Percentiles rank a stretch among this genome's conserved stretches.
Conservation (phyloP, 2,113 vertebrate genomes). For the Zapus hudsonius region DNA sequence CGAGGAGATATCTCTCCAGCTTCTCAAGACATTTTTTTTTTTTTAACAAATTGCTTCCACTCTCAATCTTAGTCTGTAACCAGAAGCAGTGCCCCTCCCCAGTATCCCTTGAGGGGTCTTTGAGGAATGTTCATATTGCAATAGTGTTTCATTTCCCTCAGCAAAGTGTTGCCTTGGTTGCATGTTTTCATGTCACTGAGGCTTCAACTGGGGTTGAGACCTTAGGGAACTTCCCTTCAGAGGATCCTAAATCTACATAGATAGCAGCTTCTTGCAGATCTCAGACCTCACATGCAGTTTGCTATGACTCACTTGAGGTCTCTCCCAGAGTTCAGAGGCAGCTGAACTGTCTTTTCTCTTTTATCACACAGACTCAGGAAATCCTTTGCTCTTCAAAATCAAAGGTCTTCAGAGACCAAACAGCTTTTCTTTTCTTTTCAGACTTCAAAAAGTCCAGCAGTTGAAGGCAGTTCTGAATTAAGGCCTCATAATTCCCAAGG, state of each 20-base stretch:
- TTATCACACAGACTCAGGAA: not conserved
- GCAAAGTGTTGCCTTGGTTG: not conserved
- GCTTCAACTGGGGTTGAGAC: not conserved
- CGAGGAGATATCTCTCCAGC: too few relatives aligned
- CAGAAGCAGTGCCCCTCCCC: not conserved
- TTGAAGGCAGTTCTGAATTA: slow-evolving; percentile 46
- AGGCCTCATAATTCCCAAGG: slow-evolving; percentile 36
- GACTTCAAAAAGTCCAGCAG: slow-evolving; percentile 26
- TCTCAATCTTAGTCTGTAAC: not conserved
- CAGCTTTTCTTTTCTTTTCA: slow-evolving; percentile 34
- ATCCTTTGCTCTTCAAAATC: slow-evolving; percentile 33
- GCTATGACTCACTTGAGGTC: not conserved
- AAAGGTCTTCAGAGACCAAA: not conserved
- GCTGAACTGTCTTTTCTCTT: not conserved
- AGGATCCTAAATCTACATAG: not conserved
- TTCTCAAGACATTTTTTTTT: not conserved
- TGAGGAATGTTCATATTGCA: not conserved
- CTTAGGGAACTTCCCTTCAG: not conserved
- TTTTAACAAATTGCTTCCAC: not conserved
- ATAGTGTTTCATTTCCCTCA: not conserved
- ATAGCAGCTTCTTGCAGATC: not conserved
- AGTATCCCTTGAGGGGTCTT: not conserved
- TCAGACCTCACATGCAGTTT: not conserved
- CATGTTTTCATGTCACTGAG: not conserved
- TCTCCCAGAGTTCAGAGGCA: not conserved